phyloP scores from a whole-genome alignment of 37 sponge, comb jelly and placozoan species.

The Agelas oroides region DNA sequence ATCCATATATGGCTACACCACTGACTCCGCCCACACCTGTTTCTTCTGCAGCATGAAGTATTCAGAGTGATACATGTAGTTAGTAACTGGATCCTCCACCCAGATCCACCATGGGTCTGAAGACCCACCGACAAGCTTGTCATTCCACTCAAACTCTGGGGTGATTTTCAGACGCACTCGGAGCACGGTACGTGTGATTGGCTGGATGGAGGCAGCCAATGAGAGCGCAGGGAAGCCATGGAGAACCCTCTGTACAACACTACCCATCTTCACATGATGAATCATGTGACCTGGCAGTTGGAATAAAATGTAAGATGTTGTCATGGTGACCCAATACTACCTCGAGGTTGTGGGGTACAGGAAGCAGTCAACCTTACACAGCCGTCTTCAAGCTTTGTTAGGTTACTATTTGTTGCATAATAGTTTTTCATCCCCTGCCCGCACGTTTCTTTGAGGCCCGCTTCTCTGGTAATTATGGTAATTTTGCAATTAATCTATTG shows the following conservation, averaged over 20 bases:
- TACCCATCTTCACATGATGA: slow-evolving; percentile 82
- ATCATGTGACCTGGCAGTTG: slow-evolving; percentile 81
- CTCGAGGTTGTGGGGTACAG: no score
- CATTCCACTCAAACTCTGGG: slow-evolving; percentile 91
- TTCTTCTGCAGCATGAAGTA: slow-evolving; percentile 91
- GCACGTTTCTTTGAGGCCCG: no score
- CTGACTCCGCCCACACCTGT: slow-evolving; percentile 53
- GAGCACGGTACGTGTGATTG: slow-evolving; percentile 94
- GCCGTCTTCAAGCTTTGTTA: no score
- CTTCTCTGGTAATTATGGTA: no score
- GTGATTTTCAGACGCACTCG: slow-evolving; percentile 82
- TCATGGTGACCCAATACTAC: no score
- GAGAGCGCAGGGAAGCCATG: slow-evolving; percentile 75
- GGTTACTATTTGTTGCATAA: no score
- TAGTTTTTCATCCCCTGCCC: no score
- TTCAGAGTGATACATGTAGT: slow-evolving; percentile 96
- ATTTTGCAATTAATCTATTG: no score
- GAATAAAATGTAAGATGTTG: no score
- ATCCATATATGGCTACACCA: neutral
- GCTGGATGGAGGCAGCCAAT: slow-evolving; percentile 86
- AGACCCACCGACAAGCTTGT: slow-evolving; percentile 80
- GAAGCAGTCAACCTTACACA: no score
- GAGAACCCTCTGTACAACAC: slow-evolving; percentile 65
- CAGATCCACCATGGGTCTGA: slow-evolving; percentile 98
- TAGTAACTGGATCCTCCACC: slow-evolving; percentile 93